Evolutionary conservation across 2,113 vertebrate species (phyloP).

Genomic region (Microcebus ravelobensis): DNA sequence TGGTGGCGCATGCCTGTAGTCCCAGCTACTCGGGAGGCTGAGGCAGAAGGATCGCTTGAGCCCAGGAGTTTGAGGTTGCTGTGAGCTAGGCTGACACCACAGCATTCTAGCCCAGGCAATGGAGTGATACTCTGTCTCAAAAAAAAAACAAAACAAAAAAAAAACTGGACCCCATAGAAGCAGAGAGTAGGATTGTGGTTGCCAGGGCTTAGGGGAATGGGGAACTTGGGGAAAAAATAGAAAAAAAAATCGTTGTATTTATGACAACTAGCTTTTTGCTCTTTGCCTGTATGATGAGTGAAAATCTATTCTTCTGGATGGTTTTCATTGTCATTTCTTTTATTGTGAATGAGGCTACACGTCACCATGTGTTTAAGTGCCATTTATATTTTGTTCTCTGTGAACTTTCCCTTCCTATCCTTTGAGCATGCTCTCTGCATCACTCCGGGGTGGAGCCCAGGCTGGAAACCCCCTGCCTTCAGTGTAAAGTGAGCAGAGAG

Average conservation of each 20-base stretch:
- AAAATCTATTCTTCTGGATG: neutral
- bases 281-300: neutral
- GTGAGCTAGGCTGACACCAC: too few species aligned
- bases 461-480: neutral
- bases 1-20: too few species aligned
- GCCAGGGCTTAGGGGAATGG: neutral
- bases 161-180: neutral
- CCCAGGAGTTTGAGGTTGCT: too few species aligned
- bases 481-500: too few species aligned
- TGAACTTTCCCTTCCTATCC: neutral
- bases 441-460: neutral
- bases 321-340: neutral
- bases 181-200: neutral
- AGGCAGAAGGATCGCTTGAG: too few species aligned
- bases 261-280: neutral
- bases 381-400: neutral
- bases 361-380: neutral
- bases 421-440: neutral
- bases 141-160: too few species aligned
- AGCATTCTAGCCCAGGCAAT: too few species aligned
- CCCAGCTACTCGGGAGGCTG: too few species aligned
- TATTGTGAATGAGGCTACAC: neutral
- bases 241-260: neutral
- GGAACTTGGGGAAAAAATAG: neutral
- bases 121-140: too few species aligned